phyloP scores from a whole-genome alignment of 1,140 invertebrate species.

The Amyelois transitella region DNA sequence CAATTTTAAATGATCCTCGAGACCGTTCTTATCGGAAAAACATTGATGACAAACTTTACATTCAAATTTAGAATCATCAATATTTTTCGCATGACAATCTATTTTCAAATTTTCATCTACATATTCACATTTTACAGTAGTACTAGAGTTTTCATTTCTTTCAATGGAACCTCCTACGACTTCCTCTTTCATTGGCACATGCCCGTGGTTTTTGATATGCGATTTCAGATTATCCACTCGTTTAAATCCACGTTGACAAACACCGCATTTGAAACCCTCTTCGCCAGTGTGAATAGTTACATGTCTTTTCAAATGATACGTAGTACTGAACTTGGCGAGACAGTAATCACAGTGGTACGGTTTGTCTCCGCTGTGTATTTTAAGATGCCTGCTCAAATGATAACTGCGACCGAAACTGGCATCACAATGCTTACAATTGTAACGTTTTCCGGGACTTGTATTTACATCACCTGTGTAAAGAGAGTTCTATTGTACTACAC shows the following conservation, averaged over 20 bases:
- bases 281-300: background rate
- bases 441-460: background rate
- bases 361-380: background rate
- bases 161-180: too few species aligned
- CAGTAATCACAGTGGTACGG: background rate
- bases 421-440: background rate
- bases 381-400: background rate
- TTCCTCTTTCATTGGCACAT: background rate
- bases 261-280: background rate
- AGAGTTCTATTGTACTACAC: background rate
- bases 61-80: too few species aligned
- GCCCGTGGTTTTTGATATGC: background rate
- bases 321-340: background rate
- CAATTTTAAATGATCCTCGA: too few species aligned
- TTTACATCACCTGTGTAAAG: background rate
- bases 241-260: background rate
- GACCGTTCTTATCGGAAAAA: too few species aligned
- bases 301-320: background rate
- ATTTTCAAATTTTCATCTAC: too few species aligned
- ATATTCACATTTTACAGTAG: too few species aligned
- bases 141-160: too few species aligned
- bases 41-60: too few species aligned
- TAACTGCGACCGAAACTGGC: background rate
- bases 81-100: too few species aligned
- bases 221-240: background rate